Base-by-base conservation (phyloP, 2,797 vertebrate genomes). In the Phoebastria nigripes region DNA sequence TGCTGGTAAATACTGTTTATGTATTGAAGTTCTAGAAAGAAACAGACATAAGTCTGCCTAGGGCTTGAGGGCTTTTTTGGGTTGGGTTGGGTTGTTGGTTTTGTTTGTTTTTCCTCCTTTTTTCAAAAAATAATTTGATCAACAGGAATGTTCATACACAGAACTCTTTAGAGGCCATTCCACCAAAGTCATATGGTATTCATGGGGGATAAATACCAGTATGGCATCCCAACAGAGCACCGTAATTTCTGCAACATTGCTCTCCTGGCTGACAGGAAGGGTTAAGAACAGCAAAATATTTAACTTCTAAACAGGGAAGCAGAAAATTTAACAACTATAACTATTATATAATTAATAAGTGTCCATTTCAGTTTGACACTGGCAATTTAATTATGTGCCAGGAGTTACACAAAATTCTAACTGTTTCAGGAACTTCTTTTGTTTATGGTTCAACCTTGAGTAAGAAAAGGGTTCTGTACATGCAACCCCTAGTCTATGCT, bases 101-200 rank as follows among this genome's bases (percentile, higher is more conserved):
- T 56, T 29, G 8, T n/a, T n/a, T 19, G 6, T 7, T 12, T 4
- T 4, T 9, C n/a, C 21, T 11, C 2, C 5, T 4, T 19, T 54
- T 6, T 13, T 4, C 9, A 26, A 46, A 49, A 44, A 15, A 17
- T 3, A 54, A 51, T 20, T 33, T 31, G 3, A 39, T 65, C 20
- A 66, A 35, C 7, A 35, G 63, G 17, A 76, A 22, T 1, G 2
- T 46, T 72, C 28, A 70, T 21, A 11, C 24, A 25, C 22, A 51
- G 58, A 80, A 44, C 11, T 4, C 41, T 54, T 69, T 15, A 73
- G 14, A 70, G 13, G 13, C 15, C 65, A 26, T 63, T 76, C 22
- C 42, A 59, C 8, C 21, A 44, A 21, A 56, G 3, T 25, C 18
- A 6, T 35, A 7, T 2, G 3, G 41, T 41, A 58, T 54, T 91